Conservation (phyloP, 2,888 invertebrate species). For the Heteropelma amictum region DNA sequence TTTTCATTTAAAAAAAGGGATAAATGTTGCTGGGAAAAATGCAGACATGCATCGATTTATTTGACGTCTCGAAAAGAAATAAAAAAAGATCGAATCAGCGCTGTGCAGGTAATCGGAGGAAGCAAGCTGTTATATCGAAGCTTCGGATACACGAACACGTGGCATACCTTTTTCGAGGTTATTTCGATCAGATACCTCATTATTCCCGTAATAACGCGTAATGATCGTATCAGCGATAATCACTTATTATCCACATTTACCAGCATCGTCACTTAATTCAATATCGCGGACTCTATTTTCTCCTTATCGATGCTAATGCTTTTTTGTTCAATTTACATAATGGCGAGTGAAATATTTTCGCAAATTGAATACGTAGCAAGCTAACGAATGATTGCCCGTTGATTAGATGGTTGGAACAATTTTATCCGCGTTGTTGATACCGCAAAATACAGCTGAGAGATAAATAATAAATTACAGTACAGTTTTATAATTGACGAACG, state of each 20-base stretch:
- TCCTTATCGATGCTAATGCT: background rate
- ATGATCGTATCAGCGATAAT: constrained; percentile 39
- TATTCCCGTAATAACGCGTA: constrained; percentile 44
- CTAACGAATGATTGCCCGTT: background rate
- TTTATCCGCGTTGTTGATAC: background rate
- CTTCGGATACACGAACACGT: background rate
- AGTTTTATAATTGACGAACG: constrained; percentile 34
- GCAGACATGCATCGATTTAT: no score
- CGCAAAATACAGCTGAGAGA: background rate
- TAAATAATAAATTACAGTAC: constrained; percentile 17
- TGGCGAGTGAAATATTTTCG: background rate
- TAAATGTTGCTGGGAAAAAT: no score
- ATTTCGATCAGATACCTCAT: constrained; percentile 29
- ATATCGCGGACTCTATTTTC: constrained; percentile 12
- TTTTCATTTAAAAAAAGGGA: no score
- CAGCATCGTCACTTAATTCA: constrained; percentile 16
- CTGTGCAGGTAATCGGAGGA: background rate
- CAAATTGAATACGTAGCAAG: background rate
- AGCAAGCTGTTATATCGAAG: no score
- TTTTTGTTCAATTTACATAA: background rate
- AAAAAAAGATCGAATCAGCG: no score
- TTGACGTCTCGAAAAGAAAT: no score
- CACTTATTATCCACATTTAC: constrained; percentile 35
- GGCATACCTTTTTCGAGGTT: constrained; percentile 28
- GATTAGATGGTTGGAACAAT: constrained; percentile 25